phyloP scores from a whole-genome alignment of 2,888 invertebrate genomes.

The Andrena praecox region DNA sequence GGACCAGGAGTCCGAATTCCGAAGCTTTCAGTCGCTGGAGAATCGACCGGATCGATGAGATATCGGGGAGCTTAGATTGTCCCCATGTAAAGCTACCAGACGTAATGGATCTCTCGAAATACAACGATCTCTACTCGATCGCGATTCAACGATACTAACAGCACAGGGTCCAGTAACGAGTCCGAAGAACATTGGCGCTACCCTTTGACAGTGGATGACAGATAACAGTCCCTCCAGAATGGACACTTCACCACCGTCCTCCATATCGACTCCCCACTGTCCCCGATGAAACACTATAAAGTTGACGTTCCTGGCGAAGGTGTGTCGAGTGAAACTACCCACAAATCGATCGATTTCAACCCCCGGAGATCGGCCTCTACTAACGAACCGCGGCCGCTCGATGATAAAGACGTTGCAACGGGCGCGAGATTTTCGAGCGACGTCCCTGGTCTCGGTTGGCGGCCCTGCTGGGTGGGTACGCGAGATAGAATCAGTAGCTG shows the following conservation, averaged over 20 bases:
- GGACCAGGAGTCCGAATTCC: neutral
- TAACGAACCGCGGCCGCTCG: neutral
- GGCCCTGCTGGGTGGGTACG: conserved; percentile 82
- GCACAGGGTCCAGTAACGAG: too few relatives aligned
- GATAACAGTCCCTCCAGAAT: neutral
- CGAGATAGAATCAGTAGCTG: conserved; percentile 86
- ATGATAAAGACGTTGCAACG: conserved; percentile 57
- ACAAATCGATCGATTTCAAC: conserved; percentile 19
- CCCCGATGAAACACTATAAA: too few relatives aligned
- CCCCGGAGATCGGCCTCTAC: neutral
- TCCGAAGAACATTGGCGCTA: too few relatives aligned
- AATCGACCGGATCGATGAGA: neutral
- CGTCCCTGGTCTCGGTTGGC: conserved; percentile 77
- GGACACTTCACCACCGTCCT: too few relatives aligned
- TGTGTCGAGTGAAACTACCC: too few relatives aligned
- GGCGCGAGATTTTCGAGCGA: conserved; percentile 72
- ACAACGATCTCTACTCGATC: neutral
- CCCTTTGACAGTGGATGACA: neutral
- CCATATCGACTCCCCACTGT: too few relatives aligned
- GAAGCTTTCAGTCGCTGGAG: neutral
- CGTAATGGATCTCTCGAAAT: neutral
- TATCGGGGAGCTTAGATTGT: neutral
- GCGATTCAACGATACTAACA: neutral
- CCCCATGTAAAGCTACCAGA: neutral
- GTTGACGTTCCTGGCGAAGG: too few relatives aligned